phyloP scores from a whole-genome alignment of 2,797 vertebrate genomes.

The Galago senegalensis region DNA sequence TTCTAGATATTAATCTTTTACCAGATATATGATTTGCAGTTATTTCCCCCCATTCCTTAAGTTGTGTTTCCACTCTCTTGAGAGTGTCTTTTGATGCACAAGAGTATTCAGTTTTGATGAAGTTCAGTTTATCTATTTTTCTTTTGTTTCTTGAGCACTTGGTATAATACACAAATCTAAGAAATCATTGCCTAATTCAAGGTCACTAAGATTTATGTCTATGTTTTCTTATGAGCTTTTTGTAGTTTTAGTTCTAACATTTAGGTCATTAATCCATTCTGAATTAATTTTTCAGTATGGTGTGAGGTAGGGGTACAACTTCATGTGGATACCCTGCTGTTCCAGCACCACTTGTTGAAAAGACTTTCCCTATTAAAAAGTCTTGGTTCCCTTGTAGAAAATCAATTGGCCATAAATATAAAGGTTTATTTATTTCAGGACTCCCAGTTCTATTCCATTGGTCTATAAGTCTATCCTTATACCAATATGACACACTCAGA shows the following conservation, averaged over 20 bases:
- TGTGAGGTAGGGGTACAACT: not conserved
- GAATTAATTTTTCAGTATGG: not conserved
- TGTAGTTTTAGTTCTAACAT: not conserved
- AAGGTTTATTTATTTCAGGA: not conserved
- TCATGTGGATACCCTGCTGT: not conserved
- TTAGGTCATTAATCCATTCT: slow-evolving; percentile 14
- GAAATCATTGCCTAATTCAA: not conserved
- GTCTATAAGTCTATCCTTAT: not conserved
- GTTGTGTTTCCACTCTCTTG: slow-evolving; percentile 45
- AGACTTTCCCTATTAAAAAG: not conserved
- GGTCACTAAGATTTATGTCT: not conserved
- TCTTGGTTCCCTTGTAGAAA: not conserved
- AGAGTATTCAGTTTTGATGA: not conserved
- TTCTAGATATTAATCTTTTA: not conserved
- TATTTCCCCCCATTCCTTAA: not conserved
- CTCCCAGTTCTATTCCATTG: not conserved
- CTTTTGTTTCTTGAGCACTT: not conserved
- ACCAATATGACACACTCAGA: not conserved
- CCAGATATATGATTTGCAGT: not conserved
- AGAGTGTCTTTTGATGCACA: not conserved
- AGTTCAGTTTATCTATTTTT: not conserved
- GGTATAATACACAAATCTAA: not conserved
- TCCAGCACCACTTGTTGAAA: not conserved
- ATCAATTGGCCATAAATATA: not conserved
- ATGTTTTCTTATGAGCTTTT: slow-evolving; percentile 50